Evolutionary conservation across 1,140 invertebrate genomes (phyloP).

Genomic region (Atta colombica): DNA sequence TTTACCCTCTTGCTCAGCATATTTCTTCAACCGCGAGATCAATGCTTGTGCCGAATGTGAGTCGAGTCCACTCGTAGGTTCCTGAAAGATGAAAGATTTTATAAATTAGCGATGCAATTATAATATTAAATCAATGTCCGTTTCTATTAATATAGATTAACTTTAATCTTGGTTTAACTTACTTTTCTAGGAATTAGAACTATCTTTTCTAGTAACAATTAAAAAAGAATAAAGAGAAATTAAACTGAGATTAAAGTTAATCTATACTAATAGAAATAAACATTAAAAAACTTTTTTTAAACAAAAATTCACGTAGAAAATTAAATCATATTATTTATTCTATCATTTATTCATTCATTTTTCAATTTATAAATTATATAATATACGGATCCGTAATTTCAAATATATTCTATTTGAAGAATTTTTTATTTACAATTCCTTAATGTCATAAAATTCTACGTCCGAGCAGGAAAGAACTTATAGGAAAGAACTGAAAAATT

Average conservation of each 20-base stretch:
- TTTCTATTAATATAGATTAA: too few relatives aligned
- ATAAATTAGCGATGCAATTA: conserved; percentile 27
- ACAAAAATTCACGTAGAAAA: neutral
- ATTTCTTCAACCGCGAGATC: conserved; percentile 92
- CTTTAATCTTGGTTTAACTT: too few relatives aligned
- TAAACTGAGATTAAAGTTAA: too few relatives aligned
- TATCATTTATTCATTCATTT: conserved; percentile 28
- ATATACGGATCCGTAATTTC: neutral
- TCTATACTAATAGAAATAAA: too few relatives aligned
- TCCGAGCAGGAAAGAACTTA: neutral
- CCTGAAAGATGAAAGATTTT: conserved; percentile 86
- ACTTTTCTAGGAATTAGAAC: too few relatives aligned
- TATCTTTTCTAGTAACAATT: too few relatives aligned
- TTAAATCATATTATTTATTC: neutral
- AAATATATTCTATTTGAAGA: neutral
- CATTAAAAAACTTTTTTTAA: neutral
- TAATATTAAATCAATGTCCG: too few relatives aligned
- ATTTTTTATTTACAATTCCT: neutral
- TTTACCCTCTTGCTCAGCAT: conserved; percentile 92
- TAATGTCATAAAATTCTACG: neutral
- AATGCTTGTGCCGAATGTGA: conserved; percentile 93
- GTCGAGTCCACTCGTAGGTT: conserved; percentile 95
- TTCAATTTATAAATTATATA: neutral
- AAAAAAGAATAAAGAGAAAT: too few relatives aligned
- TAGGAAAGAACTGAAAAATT: neutral